These are phyloP conservation scores for Eupithecia tripunctaria DNA, from an alignment of 2,888 invertebrate species.

Conservation along the genomic window DNA sequence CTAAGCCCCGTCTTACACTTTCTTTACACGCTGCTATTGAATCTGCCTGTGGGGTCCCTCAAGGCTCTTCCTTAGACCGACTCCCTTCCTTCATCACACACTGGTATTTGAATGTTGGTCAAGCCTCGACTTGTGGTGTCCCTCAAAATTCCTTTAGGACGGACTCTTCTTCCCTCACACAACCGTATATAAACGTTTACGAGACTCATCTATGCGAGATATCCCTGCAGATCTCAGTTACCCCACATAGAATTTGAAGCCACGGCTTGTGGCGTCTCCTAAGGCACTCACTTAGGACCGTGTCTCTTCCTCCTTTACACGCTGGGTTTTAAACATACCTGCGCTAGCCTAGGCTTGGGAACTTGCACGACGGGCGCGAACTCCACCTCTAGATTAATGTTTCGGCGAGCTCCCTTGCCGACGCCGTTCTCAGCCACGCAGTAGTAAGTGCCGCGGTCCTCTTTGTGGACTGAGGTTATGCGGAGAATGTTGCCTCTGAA, in stretches of 20 bases:
- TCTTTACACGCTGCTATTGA: too few species aligned
- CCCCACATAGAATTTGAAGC: too few species aligned
- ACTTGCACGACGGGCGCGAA: slow-evolving; percentile 94
- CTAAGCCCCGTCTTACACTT: too few species aligned
- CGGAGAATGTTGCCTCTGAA: slow-evolving; percentile 91
- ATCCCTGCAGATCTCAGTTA: too few species aligned
- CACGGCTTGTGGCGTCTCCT: too few species aligned
- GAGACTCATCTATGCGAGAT: too few species aligned
- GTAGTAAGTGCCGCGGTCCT: slow-evolving; percentile 96
- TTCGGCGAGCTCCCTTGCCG: slow-evolving; percentile 92
- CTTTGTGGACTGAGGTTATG: slow-evolving; percentile 91
- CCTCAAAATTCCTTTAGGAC: too few species aligned
- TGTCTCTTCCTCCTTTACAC: neutral
- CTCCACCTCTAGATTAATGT: slow-evolving; percentile 95
- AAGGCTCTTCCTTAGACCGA: neutral
- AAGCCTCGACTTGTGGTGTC: too few species aligned
- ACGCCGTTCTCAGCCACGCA: slow-evolving; percentile 96
- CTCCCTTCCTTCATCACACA: neutral
- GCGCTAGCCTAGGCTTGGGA: slow-evolving; percentile 91
- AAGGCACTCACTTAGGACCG: neutral
- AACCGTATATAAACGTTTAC: too few species aligned
- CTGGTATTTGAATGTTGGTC: too few species aligned
- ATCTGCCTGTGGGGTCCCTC: too few species aligned
- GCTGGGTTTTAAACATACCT: slow-evolving; percentile 58
- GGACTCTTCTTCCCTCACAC: too few species aligned